Evolutionary conservation across 2,888 invertebrate genomes (phyloP).

Genomic region (Limenitis arthemis): DNA sequence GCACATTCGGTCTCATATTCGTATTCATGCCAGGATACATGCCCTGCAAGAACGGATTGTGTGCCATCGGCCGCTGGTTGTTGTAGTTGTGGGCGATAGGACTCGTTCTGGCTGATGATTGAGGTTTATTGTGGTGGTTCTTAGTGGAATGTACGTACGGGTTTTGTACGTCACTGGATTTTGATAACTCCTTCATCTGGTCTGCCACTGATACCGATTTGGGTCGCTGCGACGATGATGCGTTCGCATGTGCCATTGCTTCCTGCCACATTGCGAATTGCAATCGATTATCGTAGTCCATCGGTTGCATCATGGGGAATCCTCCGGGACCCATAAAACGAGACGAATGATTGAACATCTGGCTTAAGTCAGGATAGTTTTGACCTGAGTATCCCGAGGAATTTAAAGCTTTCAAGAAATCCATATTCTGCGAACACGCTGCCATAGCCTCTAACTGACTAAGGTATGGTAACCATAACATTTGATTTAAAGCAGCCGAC

Average conservation of each 20-base stretch:
- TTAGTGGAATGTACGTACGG: conserved; percentile 61
- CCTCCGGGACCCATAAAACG: conserved; percentile 58
- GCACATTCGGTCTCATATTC: conserved; percentile 47
- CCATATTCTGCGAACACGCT: conserved; percentile 70
- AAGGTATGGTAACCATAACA: conserved; percentile 82
- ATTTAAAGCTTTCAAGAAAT: conserved; percentile 72
- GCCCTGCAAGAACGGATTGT: conserved; percentile 76
- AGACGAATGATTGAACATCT: conserved; percentile 58
- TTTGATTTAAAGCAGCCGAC: conserved; percentile 78
- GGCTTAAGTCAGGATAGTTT: conserved; percentile 64
- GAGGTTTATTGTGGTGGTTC: conserved; percentile 50
- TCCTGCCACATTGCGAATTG: conserved; percentile 81
- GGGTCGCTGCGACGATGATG: conserved; percentile 45
- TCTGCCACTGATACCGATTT: conserved; percentile 42
- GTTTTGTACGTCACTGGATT: conserved; percentile 55
- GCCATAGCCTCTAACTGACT: conserved; percentile 74
- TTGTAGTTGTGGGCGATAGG: conserved; percentile 61
- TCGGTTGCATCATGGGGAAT: conserved; percentile 53
- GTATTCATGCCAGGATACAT: conserved; percentile 57
- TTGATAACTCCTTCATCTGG: conserved; percentile 51
- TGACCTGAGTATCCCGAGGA: conserved; percentile 61
- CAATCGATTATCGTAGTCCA: conserved; percentile 70
- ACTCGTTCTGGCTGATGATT: conserved; percentile 64
- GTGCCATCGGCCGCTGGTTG: conserved; percentile 78
- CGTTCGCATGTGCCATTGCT: conserved; percentile 71